Evolutionary conservation across 2,113 vertebrate species (phyloP).

Genomic region (Chitala chitala): DNA sequence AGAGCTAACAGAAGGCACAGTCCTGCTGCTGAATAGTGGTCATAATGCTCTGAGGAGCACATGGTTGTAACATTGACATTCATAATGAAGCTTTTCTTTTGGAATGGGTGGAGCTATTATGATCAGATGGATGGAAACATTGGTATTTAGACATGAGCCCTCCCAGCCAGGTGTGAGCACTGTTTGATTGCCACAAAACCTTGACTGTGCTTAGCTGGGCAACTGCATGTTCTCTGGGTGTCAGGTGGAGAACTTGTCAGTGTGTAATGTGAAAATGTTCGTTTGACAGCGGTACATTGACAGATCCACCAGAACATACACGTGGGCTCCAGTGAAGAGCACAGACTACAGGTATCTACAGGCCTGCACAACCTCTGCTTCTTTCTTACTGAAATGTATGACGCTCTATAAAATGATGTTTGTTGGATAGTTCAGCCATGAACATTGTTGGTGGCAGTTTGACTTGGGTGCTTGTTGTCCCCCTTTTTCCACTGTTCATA

Average conservation of each 20-base stretch:
- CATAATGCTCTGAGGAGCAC: no score
- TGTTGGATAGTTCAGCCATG: not conserved
- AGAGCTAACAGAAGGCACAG: no score
- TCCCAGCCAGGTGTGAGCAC: not conserved
- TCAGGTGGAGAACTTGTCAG: not conserved
- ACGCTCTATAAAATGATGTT: no score
- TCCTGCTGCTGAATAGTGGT: no score
- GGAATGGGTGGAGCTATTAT: no score
- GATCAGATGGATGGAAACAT: not conserved
- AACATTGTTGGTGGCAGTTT: not conserved
- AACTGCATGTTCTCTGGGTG: not conserved
- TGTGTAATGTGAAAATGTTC: slow-evolving; percentile 8
- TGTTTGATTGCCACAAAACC: no score
- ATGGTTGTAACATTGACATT: no score
- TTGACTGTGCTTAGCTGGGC: not conserved
- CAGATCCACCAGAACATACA: slow-evolving; percentile 77
- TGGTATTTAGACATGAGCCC: no score
- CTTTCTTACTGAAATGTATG: not conserved
- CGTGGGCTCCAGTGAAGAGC: slow-evolving; percentile 77
- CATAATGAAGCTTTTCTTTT: no score
- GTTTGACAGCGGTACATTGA: slow-evolving; percentile 84
- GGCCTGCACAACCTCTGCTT: not conserved
- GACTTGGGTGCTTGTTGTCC: slow-evolving; percentile 1
- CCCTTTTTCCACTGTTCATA: not conserved
- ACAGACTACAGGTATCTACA: slow-evolving; percentile 87